A percentile compares a stretch with the other conserved stretches of the same genome.
Evolutionary conservation across 2,797 vertebrate genomes (phyloP).

Genomic region (Sciurus carolinensis): DNA sequence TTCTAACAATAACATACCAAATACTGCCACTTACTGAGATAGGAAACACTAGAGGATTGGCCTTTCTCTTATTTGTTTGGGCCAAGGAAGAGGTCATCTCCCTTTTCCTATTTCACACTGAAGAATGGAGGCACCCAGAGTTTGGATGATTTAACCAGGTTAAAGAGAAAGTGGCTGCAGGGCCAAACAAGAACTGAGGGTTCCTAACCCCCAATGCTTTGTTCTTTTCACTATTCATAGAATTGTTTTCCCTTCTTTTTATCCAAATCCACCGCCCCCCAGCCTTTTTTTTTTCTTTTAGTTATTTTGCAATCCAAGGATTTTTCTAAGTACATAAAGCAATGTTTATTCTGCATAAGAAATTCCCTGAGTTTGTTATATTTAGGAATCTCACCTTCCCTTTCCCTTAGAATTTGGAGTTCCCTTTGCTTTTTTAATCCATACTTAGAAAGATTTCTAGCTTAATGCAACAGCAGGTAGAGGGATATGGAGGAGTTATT

Average conservation of each 20-base stretch:
- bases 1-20: background rate
- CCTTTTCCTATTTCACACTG: background rate
- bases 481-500: background rate
- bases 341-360: background rate
- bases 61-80: background rate
- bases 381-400: background rate
- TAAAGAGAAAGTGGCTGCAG: background rate
- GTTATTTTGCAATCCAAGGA: background rate
- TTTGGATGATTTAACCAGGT: background rate
- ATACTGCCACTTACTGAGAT: background rate
- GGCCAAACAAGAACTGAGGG: background rate
- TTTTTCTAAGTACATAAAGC: conserved; percentile 3
- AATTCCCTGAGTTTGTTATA: background rate
- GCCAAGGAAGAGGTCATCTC: background rate
- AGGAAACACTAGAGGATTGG: background rate
- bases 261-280: background rate
- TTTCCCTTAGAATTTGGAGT: background rate
- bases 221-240: background rate
- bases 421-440: background rate
- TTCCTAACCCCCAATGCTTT: background rate
- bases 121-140: background rate
- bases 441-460: background rate
- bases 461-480: background rate
- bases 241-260: background rate
- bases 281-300: background rate